Base-by-base conservation (phyloP, 2,113 vertebrate genomes). In the Sinocyclocheilus anophthalmus region DNA sequence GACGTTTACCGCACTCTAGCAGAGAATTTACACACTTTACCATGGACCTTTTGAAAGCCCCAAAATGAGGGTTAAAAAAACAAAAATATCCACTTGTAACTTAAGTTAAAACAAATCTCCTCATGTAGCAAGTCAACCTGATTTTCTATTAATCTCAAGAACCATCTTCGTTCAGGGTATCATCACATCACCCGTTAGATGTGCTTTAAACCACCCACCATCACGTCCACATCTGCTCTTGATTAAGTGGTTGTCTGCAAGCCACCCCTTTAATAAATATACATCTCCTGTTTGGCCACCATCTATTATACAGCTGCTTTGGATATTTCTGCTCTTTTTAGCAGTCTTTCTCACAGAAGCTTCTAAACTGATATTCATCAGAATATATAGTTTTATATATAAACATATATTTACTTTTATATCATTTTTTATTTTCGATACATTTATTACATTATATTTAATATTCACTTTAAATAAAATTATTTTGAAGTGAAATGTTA, bases 181-280 rank as follows among this genome's bases (percentile, higher is more conserved):
- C 26, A 76, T 72, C 69, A 69, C 63, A 22, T 76, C 18, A 39
- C 45, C 61, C 50, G 39, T 59, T 16, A 78, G 72, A 70, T 18
- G 67, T 45, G 70, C 80, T 53, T 39, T 76, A 53, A 70, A 76
- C 75, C 85, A 75, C 80, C 81, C 88, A 78, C 85, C 18, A 76
- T 83, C 82, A 57, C 18, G 39, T 84, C 39, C 81, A 76, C 89
- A 90, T 87, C 87, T 89, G 90, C 67, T 84, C 57, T 84, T 61
- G 11, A 63, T 91, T 87, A 85, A 76, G 45, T 20, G 59, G 37
- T 76, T 57, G 59, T 81, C 83, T 88, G 77, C 72, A 61, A 76
- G 55, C 65, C 50, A 11, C 69, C 67, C 61, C 67, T 53, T 85
- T 53, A 85, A 87, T 86, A 84, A 87, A 77, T 84, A 84, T 39